A percentile compares a stretch with the other conserved stretches of the same genome.
Evolutionary conservation across 2,797 vertebrate species (phyloP).

Genomic region (Chiropotes sagulatus): DNA sequence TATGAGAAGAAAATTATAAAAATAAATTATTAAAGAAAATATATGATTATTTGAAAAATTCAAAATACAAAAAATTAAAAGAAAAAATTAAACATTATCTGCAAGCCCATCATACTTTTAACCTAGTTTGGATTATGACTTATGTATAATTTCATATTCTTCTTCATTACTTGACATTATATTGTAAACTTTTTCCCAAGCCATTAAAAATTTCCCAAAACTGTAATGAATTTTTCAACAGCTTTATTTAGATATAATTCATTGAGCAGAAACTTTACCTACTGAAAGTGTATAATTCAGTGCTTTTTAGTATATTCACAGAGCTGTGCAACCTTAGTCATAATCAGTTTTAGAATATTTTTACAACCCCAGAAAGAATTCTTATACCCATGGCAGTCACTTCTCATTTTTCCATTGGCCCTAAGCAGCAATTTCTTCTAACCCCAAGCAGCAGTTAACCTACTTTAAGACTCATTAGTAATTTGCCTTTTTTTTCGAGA

Average conservation of each 20-base stretch:
- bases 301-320: not conserved
- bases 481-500: not conserved
- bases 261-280: not conserved
- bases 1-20: not conserved
- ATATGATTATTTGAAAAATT: not conserved
- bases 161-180: slow-evolving; percentile 4
- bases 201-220: not conserved
- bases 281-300: not conserved
- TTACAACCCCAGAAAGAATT: not conserved
- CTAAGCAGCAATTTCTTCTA: not conserved
- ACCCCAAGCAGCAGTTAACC: not conserved
- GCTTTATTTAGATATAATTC: not conserved
- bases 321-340: not conserved
- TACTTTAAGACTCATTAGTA: not conserved
- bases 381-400: not conserved
- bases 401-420: not conserved
- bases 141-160: not conserved
- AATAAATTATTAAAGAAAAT: not conserved
- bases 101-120: not conserved
- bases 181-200: not conserved
- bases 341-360: slow-evolving; percentile 20
- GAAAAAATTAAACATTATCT: not conserved
- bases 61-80: not conserved
- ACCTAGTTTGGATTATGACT: not conserved
- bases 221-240: not conserved